Conservation (phyloP, 2,888 invertebrate genomes). For the Andrena hattorfiana region DNA sequence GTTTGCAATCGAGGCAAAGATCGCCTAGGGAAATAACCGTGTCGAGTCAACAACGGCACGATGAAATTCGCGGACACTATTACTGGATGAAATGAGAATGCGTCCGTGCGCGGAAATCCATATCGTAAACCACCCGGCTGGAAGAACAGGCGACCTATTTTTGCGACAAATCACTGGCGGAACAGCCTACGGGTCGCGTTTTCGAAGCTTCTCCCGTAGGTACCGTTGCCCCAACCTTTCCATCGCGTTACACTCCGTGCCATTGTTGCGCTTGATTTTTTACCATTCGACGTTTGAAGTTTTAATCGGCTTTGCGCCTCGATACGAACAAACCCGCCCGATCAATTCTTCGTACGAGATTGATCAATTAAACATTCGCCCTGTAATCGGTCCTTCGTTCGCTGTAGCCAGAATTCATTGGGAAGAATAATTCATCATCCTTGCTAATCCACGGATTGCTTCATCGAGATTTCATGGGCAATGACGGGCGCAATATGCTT, state of each 20-base stretch:
- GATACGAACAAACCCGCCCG: not conserved
- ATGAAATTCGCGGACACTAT: constrained; percentile 53
- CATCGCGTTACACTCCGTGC: no score
- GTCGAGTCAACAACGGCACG: constrained; percentile 39
- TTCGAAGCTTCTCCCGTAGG: not conserved
- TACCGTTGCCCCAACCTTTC: no score
- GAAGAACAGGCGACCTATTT: constrained; percentile 9
- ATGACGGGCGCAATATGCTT: no score
- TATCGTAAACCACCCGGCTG: constrained; percentile 11
- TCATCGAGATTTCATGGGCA: no score
- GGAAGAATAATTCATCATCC: not conserved
- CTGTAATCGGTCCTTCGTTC: not conserved
- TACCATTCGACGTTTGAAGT: constrained; percentile 10
- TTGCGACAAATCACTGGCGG: not conserved
- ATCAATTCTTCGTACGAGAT: not conserved
- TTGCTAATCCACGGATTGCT: not conserved
- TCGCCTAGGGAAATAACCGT: constrained; percentile 67
- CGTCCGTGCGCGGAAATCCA: constrained; percentile 47
- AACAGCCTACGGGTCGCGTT: not conserved
- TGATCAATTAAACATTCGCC: constrained; percentile 17
- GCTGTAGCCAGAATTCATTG: not conserved
- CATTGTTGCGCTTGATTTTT: no score
- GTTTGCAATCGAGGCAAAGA: constrained; percentile 25
- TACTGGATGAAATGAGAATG: constrained; percentile 45
- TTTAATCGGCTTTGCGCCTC: constrained; percentile 10